Evolutionary conservation across 2,113 vertebrate genomes (phyloP).

Genomic region (Strix aluco): DNA sequence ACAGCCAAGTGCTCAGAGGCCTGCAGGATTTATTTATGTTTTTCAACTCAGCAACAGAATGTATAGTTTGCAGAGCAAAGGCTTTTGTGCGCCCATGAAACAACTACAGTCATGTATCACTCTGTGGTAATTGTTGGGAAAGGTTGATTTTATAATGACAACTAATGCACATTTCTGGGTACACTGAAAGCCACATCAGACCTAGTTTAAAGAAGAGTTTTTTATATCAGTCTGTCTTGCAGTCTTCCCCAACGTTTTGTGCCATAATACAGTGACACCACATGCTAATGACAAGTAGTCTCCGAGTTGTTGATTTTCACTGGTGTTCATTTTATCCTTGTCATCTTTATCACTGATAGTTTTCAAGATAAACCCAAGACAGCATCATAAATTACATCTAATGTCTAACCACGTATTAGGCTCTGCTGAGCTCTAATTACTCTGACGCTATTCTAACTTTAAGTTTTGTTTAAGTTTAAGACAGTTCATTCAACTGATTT

Average conservation of each 20-base stretch:
- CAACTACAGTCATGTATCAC: not conserved
- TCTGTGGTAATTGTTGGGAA: not conserved
- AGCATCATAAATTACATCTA: not conserved
- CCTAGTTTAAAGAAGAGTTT: not conserved
- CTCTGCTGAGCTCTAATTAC: not conserved
- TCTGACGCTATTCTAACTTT: not conserved
- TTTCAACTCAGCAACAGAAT: not conserved
- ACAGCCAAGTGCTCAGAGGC: not conserved
- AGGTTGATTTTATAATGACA: not conserved
- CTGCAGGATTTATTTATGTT: slow-evolving; percentile 20
- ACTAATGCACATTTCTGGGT: not conserved
- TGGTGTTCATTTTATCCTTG: not conserved
- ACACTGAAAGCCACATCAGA: not conserved
- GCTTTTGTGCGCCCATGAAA: not conserved
- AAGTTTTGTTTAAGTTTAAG: not conserved
- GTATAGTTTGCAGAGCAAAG: not conserved
- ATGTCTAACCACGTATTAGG: not conserved
- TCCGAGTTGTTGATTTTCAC: not conserved
- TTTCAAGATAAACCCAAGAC: not conserved
- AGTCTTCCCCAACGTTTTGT: not conserved
- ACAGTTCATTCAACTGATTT: not conserved
- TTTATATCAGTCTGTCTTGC: not conserved
- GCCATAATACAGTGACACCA: not conserved
- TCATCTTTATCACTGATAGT: not conserved
- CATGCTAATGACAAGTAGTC: not conserved